These are phyloP conservation scores for Keiferia lycopersicella DNA, from an alignment of 2,888 invertebrate genomes.

Conservation along the genomic window DNA sequence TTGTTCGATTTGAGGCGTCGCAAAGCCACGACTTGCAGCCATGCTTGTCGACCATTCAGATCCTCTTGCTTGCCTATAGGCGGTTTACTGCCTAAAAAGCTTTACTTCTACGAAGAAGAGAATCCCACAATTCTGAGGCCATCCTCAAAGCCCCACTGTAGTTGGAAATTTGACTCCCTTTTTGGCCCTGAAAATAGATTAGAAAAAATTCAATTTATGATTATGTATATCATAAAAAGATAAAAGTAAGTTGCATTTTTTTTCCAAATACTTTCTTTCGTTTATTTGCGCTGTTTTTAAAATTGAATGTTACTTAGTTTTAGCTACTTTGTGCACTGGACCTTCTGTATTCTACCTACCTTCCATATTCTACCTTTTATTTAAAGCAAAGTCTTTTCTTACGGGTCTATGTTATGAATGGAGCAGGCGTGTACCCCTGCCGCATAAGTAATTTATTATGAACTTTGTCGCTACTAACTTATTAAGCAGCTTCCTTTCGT, in stretches of 20 bases:
- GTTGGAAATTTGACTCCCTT: background rate
- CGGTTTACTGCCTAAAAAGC: background rate
- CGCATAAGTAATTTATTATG: slow-evolving; percentile 63
- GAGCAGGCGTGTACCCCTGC: slow-evolving; percentile 43
- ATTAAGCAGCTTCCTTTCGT: slow-evolving; percentile 71
- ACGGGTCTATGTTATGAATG: slow-evolving; percentile 36
- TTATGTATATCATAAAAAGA: no score
- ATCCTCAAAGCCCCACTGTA: background rate
- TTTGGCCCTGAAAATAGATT: background rate
- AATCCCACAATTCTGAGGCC: background rate
- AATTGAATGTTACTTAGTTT: background rate
- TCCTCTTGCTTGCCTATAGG: background rate
- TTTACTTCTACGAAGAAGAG: background rate
- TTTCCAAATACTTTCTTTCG: no score
- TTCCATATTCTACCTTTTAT: no score
- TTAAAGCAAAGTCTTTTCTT: background rate
- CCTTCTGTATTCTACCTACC: background rate
- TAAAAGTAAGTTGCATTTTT: no score
- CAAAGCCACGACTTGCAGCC: background rate
- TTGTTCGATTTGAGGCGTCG: background rate
- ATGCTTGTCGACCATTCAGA: background rate
- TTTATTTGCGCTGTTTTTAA: no score
- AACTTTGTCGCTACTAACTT: slow-evolving; percentile 70
- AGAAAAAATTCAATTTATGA: background rate
- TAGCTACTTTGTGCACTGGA: background rate